Evolutionary conservation across 1,140 invertebrate genomes (phyloP).

Genomic region (Heliconius nattereri): DNA sequence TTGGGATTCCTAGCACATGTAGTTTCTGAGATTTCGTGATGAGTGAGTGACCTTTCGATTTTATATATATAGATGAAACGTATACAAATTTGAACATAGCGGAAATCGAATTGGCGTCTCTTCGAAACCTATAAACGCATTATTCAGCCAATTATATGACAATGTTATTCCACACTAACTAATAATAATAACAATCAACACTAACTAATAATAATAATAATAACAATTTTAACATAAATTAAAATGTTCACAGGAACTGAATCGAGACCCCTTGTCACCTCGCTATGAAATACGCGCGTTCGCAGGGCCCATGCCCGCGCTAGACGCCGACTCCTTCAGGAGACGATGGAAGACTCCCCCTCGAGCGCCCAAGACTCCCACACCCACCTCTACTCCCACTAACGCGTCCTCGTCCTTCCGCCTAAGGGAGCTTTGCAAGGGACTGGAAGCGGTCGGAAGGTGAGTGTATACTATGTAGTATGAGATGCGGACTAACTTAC

Average conservation of each 20-base stretch:
- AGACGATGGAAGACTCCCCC: constrained; percentile 91
- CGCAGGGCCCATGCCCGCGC: constrained; percentile 91
- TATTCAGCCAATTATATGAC: too few relatives aligned
- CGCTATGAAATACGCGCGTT: constrained; percentile 88
- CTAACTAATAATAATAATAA: too few relatives aligned
- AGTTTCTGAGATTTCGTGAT: too few relatives aligned
- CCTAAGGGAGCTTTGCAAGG: constrained; percentile 90
- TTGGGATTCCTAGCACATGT: too few relatives aligned
- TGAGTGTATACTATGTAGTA: constrained; percentile 49
- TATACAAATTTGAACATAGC: too few relatives aligned
- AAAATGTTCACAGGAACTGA: constrained; percentile 80
- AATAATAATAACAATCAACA: too few relatives aligned
- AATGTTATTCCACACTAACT: too few relatives aligned
- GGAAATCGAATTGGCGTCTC: too few relatives aligned
- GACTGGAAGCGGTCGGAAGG: constrained; percentile 91
- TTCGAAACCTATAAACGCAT: too few relatives aligned
- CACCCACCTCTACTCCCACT: neutral
- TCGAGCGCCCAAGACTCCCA: constrained; percentile 45
- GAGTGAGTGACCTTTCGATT: too few relatives aligned
- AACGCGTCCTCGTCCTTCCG: constrained; percentile 73
- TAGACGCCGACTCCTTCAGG: constrained; percentile 87
- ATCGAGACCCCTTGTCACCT: constrained; percentile 84
- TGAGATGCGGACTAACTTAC: too few relatives aligned
- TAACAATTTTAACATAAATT: neutral
- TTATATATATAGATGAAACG: too few relatives aligned